Evolutionary conservation across 2,888 invertebrate species (phyloP).

Genomic region (Scaptomyza caliginosa): DNA sequence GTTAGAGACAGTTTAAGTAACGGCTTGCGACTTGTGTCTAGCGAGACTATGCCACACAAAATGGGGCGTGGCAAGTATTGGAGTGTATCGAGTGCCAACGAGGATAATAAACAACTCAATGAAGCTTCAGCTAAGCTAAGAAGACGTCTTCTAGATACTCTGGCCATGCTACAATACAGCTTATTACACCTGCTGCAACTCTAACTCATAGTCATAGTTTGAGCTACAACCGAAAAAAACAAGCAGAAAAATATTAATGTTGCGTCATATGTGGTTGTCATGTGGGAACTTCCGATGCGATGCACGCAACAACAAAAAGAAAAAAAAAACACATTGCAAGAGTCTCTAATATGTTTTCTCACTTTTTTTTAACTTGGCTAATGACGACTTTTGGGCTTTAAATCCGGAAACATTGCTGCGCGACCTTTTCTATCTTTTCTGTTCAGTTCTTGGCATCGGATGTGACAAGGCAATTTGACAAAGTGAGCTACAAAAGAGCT

Average conservation of each 20-base stretch:
- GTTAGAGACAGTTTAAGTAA: constrained; percentile 53
- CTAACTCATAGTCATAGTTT: background rate
- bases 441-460: constrained; percentile 45
- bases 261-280: constrained; percentile 70
- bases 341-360: constrained; percentile 47
- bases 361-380: constrained; percentile 48
- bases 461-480: constrained; percentile 61
- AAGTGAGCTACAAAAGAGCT: background rate
- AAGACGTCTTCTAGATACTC: no score
- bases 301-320: constrained; percentile 8
- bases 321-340: constrained; percentile 3
- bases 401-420: constrained; percentile 63
- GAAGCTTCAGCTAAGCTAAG: no score
- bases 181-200: background rate
- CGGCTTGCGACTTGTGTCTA: constrained; percentile 15
- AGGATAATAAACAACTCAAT: constrained; percentile 38
- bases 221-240: constrained; percentile 48
- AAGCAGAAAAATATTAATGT: constrained; percentile 64
- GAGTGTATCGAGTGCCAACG: constrained; percentile 13
- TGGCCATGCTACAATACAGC: no score
- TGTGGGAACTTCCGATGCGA: constrained; percentile 73
- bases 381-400: constrained; percentile 65
- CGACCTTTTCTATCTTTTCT: constrained; percentile 3
- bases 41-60: background rate
- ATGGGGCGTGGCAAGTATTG: constrained; percentile 31